Percentiles rank a stretch among this genome's conserved stretches.
phyloP scores from a whole-genome alignment of 2,113 vertebrate genomes.

The Peromyscus polionotus region DNA sequence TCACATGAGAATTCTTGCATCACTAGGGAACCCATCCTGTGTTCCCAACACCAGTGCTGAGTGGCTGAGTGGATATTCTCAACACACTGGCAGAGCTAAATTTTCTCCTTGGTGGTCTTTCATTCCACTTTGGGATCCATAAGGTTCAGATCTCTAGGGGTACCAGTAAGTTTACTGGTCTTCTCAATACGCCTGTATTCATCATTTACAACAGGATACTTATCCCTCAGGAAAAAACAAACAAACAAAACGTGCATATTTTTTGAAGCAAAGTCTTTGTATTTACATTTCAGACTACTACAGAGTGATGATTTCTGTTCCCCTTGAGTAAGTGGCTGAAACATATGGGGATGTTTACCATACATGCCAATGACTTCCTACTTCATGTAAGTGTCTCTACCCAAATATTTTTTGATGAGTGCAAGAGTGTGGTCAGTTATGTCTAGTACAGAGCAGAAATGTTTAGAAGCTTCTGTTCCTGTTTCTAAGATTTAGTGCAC shows the following conservation, averaged over 20 bases:
- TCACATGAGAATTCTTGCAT: neutral
- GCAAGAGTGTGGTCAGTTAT: neutral
- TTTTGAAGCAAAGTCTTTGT: neutral
- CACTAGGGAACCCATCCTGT: neutral
- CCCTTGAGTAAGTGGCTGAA: neutral
- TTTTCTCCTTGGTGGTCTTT: accelerated
- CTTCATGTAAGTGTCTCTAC: neutral
- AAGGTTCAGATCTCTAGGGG: neutral
- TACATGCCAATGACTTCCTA: neutral
- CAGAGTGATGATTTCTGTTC: neutral
- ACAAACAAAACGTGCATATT: neutral
- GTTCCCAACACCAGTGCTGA: neutral
- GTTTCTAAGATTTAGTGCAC: neutral
- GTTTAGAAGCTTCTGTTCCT: neutral
- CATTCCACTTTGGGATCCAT: neutral
- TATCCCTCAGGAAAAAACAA: neutral
- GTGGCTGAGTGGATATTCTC: neutral
- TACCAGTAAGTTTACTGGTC: neutral
- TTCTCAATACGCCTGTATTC: neutral
- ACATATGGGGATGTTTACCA: neutral
- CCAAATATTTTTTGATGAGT: neutral
- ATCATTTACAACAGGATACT: neutral
- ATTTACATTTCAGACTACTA: neutral
- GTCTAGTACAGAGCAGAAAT: neutral
- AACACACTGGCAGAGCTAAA: accelerated